Percentiles rank a stretch among this genome's conserved stretches.
Conservation (phyloP, 1,140 invertebrate species). For the Panagrolaimus sp. region DNA sequence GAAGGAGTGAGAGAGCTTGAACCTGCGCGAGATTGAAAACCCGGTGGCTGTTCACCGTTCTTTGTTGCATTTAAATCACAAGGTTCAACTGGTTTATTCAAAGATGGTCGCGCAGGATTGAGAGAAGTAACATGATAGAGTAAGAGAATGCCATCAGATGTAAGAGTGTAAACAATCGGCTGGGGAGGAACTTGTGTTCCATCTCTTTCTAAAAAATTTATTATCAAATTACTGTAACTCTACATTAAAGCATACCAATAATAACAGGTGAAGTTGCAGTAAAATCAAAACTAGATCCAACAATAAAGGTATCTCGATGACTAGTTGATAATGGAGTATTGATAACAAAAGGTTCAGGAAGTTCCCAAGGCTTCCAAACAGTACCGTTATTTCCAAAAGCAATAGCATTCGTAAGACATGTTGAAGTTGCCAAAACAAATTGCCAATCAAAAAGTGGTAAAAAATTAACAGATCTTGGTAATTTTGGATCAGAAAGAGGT, state of each 20-base stretch:
- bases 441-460: constrained; percentile 34
- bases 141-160: constrained; percentile 20
- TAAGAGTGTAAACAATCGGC: constrained; percentile 7
- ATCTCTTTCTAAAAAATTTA: background rate
- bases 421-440: constrained; percentile 27
- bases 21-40: background rate
- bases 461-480: constrained; percentile 26
- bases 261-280: constrained; percentile 6
- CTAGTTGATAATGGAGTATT: constrained; percentile 26
- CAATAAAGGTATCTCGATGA: constrained; percentile 23
- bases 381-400: constrained; percentile 25
- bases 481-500: constrained; percentile 24
- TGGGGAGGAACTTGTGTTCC: background rate
- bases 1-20: too few relatives aligned
- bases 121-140: constrained; percentile 17
- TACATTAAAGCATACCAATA: background rate
- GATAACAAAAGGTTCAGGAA: constrained; percentile 27
- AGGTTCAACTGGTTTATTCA: background rate
- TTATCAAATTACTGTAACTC: background rate
- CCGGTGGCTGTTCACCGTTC: background rate
- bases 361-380: constrained; percentile 31
- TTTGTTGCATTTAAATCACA: background rate
- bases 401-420: constrained; percentile 24
- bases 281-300: constrained; percentile 29
- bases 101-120: constrained; percentile 2